Evolutionary conservation across 2,888 invertebrate genomes (phyloP), one percentile per base, ranked within the genome.

Genomic region (Autographa gamma): DNA sequence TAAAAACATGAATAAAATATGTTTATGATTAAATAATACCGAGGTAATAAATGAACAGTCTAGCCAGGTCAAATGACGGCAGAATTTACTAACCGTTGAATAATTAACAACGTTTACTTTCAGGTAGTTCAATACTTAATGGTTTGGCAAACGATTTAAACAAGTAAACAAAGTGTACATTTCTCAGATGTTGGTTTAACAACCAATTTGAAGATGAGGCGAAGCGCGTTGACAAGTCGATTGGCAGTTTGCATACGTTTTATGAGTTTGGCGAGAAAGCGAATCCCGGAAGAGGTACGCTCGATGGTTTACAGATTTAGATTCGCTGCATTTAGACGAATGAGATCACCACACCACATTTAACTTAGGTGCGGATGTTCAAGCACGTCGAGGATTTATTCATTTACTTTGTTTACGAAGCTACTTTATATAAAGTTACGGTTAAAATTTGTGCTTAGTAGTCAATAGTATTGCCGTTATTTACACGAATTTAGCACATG

Each of bases 251-350:
- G 91, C 90, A 88, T 91, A 90, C 88, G 89, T 91, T 93, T 93
- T 91, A 92, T 92, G 93, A 90, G 90, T 93, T 92, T 90, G 88
- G 88, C 91, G 91, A 92, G 93, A 93, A 93, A 92, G 92, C 91
- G 88, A 88, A 90, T 91, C 91, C 91, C 92, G 93, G 93, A 93
- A 93, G 91, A 89, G 88, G 87, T 88, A 87, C 88, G 85, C 76
- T 84, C 86, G 88, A 91, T 90, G 86, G 88, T 88, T 88, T 91
- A 93, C 93, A 86, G 90, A 94, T 93, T 93, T 93, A 94, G 93
- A 91, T 86, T 82, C 81, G 90, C 92, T 93, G 92, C 92, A 93
- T 94, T 93, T 93, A 93, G 92, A 92, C 83, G 88, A 92, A 92
- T 94, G 93, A 93, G 92, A 93, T 94, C 93, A 94, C 85, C 90